These are phyloP conservation scores for Calidris pygmaea DNA, from an alignment of 2,113 vertebrate species.

Conservation along the genomic window DNA sequence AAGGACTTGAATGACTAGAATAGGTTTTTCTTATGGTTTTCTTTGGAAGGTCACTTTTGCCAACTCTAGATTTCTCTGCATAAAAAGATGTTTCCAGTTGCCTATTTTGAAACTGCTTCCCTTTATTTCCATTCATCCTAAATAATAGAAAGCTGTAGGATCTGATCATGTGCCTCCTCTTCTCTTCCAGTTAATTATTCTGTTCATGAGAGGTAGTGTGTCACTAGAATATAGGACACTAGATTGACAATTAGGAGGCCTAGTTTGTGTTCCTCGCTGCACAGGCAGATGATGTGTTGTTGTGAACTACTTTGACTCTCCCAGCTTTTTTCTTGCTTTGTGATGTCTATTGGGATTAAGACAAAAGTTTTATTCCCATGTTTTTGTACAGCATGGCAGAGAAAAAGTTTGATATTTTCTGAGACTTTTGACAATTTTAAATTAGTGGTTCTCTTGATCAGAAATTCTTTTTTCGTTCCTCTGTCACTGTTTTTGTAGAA, in stretches of 20 bases:
- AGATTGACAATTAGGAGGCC: background rate
- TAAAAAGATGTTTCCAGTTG: background rate
- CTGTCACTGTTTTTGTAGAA: background rate
- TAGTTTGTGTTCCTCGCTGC: background rate
- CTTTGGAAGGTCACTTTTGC: background rate
- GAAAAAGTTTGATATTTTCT: background rate
- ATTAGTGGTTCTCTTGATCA: background rate
- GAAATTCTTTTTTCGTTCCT: background rate
- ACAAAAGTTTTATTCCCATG: background rate
- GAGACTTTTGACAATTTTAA: background rate
- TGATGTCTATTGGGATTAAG: background rate
- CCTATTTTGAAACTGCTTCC: background rate
- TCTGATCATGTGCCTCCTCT: conserved; percentile 19
- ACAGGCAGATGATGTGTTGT: background rate
- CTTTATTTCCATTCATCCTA: conserved; percentile 42
- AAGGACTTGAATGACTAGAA: background rate
- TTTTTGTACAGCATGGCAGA: background rate
- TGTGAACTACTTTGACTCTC: background rate
- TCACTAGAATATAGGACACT: conserved; percentile 49
- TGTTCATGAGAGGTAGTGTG: conserved; percentile 35
- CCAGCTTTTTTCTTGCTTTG: background rate
- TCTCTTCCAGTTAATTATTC: conserved; percentile 25
- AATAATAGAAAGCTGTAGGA: conserved; percentile 61
- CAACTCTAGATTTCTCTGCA: background rate
- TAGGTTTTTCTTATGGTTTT: background rate